Percentiles rank a stretch among this genome's conserved stretches.
Evolutionary conservation across 2,113 vertebrate species (phyloP).

Genomic region (Morphnarchus princeps): DNA sequence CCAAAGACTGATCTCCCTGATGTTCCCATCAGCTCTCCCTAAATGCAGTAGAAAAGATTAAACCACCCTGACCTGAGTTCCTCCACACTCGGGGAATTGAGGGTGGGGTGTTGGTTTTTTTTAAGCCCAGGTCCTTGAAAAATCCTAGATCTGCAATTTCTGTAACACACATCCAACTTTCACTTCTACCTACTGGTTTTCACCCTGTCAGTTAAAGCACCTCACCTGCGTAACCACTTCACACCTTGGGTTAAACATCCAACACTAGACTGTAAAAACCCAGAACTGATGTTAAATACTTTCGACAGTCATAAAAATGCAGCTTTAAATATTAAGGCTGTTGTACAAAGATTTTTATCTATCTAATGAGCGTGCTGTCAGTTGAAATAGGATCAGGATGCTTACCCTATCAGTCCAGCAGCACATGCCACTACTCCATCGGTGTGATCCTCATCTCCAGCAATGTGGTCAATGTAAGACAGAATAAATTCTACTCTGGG

Average conservation of each 20-base stretch:
- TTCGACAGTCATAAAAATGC: not conserved
- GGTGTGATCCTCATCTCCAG: constrained; percentile 95
- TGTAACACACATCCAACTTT: fast-evolving
- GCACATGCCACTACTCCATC: constrained; percentile 94
- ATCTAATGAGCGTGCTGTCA: fast-evolving
- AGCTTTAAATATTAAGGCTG: not conserved
- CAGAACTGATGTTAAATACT: fast-evolving
- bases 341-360: too few species aligned
- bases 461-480: constrained; percentile 97
- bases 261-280: fast-evolving
- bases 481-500: constrained; percentile 97
- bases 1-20: fast-evolving
- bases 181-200: not conserved
- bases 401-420: constrained; percentile 92
- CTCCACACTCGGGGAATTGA: fast-evolving
- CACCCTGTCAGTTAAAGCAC: not conserved
- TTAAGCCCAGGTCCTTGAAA: not conserved
- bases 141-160: not conserved
- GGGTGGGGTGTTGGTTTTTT: not conserved
- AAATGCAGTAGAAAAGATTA: fast-evolving
- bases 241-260: not conserved
- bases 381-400: fast-evolving
- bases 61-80: fast-evolving
- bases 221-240: fast-evolving
- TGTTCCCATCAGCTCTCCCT: not conserved